Evolutionary conservation across 2,113 vertebrate species (phyloP).

Genomic region (Solenodon paradoxus): DNA sequence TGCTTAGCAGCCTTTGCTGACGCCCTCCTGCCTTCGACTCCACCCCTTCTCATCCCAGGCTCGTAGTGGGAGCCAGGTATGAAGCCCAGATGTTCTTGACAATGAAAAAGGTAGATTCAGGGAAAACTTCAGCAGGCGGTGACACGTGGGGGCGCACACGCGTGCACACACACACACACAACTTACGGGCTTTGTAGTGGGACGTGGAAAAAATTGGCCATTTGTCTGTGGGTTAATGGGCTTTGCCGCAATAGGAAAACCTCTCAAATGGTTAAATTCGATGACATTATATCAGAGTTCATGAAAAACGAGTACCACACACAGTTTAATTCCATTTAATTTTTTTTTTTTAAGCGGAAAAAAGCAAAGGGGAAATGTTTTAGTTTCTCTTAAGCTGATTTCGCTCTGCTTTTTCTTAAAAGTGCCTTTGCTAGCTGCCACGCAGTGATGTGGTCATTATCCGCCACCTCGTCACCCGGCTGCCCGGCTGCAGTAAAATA

Average conservation of each 20-base stretch:
- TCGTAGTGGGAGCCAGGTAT: background rate
- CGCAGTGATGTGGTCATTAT: slow-evolving; percentile 86
- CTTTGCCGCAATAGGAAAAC: slow-evolving; percentile 78
- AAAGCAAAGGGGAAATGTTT: slow-evolving; percentile 74
- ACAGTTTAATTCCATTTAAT: slow-evolving; percentile 86
- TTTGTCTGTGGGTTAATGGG: slow-evolving; percentile 84
- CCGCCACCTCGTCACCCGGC: slow-evolving; percentile 83
- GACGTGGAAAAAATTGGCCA: slow-evolving; percentile 80
- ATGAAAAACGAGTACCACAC: slow-evolving; percentile 75
- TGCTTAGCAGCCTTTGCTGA: background rate
- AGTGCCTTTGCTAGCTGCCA: slow-evolving; percentile 86
- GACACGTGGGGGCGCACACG: too few relatives aligned
- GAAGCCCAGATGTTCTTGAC: background rate
- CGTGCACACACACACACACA: background rate
- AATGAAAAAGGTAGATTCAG: slow-evolving; percentile 45
- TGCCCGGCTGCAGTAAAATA: slow-evolving; percentile 83
- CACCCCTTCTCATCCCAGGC: slow-evolving; percentile 42
- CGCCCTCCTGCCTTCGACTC: background rate
- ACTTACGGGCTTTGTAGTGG: slow-evolving; percentile 69
- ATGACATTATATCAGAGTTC: slow-evolving; percentile 76
- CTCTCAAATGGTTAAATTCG: slow-evolving; percentile 81
- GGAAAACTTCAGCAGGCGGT: slow-evolving; percentile 40
- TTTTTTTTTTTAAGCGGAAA: slow-evolving; percentile 67
- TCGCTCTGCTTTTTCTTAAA: slow-evolving; percentile 84
- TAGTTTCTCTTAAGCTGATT: slow-evolving; percentile 84